A percentile compares a stretch with the other conserved stretches of the same genome.
These are phyloP conservation scores for Xenopus borealis DNA, from an alignment of 2,113 vertebrate species.

Conservation along the genomic window DNA sequence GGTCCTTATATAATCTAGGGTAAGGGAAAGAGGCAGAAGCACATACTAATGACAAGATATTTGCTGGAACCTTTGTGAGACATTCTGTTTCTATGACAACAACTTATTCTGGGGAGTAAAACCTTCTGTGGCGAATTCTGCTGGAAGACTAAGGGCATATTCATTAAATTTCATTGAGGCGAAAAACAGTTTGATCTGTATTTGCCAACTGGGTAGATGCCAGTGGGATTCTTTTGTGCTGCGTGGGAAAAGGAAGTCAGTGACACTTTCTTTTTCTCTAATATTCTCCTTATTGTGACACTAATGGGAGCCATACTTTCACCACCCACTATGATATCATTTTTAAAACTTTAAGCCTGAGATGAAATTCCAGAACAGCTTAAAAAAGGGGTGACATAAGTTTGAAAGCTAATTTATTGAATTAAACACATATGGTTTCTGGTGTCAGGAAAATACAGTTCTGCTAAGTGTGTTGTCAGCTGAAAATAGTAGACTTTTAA, in stretches of 20 bases:
- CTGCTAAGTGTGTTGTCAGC: no score
- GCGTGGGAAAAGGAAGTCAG: slow-evolving; percentile 34
- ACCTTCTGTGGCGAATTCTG: slow-evolving; percentile 2
- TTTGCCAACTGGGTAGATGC: slow-evolving; percentile 41
- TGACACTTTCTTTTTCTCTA: slow-evolving; percentile 29
- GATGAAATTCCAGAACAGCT: no score
- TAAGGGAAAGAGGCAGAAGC: not conserved
- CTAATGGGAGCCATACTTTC: slow-evolving; percentile 6
- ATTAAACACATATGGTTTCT: not conserved
- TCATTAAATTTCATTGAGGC: slow-evolving; percentile 35
- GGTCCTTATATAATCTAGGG: slow-evolving; percentile 6
- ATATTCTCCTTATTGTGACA: slow-evolving; percentile 23
- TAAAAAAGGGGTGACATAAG: not conserved
- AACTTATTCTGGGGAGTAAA: slow-evolving; percentile 10
- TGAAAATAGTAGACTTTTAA: no score
- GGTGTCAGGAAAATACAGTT: no score
- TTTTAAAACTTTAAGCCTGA: no score
- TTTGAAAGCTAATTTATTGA: not conserved
- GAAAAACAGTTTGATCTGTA: slow-evolving; percentile 21
- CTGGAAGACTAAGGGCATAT: slow-evolving; percentile 5
- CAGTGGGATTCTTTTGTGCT: slow-evolving; percentile 31
- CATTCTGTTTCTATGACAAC: not conserved
- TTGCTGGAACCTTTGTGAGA: slow-evolving; percentile 13
- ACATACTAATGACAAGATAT: slow-evolving; percentile 40
- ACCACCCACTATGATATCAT: not conserved